A percentile compares a stretch with the other conserved stretches of the same genome.
phyloP scores from a whole-genome alignment of 2,797 vertebrate genomes.

The Scyliorhinus canicula region DNA sequence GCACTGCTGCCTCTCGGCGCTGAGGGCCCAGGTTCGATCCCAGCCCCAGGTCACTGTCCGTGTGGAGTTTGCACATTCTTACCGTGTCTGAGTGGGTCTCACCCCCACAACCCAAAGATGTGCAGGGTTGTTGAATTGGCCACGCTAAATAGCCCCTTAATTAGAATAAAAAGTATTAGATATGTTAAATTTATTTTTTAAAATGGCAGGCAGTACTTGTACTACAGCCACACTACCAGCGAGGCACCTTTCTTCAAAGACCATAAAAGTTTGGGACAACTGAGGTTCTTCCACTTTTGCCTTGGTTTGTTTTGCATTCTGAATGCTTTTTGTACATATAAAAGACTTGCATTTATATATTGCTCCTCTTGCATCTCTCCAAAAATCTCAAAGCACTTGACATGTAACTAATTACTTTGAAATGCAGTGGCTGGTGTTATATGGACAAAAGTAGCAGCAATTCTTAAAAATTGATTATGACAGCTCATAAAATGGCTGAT shows the following conservation, averaged over 20 bases:
- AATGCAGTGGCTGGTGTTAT: neutral
- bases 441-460: neutral
- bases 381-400: neutral
- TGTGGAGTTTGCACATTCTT: too few relatives aligned
- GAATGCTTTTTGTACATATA: neutral
- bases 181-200: too few relatives aligned
- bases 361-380: neutral
- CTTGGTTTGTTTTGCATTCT: neutral
- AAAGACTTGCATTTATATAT: neutral
- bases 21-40: too few relatives aligned
- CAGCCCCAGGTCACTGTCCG: too few relatives aligned
- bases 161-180: too few relatives aligned
- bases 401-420: neutral
- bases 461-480: neutral
- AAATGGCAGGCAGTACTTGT: neutral
- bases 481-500: neutral
- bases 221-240: neutral
- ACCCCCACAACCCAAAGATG: too few relatives aligned
- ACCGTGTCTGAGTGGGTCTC: too few relatives aligned
- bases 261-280: neutral
- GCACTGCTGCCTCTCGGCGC: too few relatives aligned
- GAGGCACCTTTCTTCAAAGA: neutral
- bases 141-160: too few relatives aligned
- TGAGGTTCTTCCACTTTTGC: neutral
- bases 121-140: too few relatives aligned